These are phyloP conservation scores for Noctua comes DNA, from an alignment of 2,888 invertebrate genomes.

Conservation along the genomic window DNA sequence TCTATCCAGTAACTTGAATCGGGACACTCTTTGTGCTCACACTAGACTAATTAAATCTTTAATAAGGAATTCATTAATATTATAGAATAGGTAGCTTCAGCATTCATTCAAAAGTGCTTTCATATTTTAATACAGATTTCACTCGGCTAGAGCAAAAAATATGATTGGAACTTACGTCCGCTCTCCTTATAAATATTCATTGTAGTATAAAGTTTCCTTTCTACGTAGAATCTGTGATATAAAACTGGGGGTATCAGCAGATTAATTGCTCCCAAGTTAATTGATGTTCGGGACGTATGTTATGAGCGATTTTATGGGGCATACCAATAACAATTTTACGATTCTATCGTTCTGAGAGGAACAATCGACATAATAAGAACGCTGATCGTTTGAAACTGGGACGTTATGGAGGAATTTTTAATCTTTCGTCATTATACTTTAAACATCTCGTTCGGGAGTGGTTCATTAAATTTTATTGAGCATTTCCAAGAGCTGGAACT, in stretches of 20 bases:
- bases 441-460: conserved; percentile 27
- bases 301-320: conserved; percentile 73
- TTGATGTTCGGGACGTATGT: conserved; percentile 73
- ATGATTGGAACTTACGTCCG: conserved; percentile 50
- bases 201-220: conserved; percentile 60
- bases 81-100: conserved; percentile 31
- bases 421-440: conserved; percentile 49
- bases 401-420: conserved; percentile 57
- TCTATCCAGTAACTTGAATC: conserved; percentile 13
- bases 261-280: conserved; percentile 74
- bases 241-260: conserved; percentile 69
- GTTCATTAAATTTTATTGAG: conserved; percentile 48
- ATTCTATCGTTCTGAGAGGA: conserved; percentile 64
- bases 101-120: conserved; percentile 46
- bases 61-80: conserved; percentile 59
- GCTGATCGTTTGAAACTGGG: conserved; percentile 58
- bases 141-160: conserved; percentile 47
- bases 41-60: conserved; percentile 60
- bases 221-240: conserved; percentile 63
- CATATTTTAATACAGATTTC: conserved; percentile 57
- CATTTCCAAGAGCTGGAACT: conserved; percentile 24
- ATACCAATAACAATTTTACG: conserved; percentile 76
- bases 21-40: conserved; percentile 43
- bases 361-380: conserved; percentile 69
- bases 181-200: conserved; percentile 65